Evolutionary conservation across 1,140 invertebrate species (phyloP), one percentile per base, ranked within the genome.

Genomic region (Anastatus disparis): DNA sequence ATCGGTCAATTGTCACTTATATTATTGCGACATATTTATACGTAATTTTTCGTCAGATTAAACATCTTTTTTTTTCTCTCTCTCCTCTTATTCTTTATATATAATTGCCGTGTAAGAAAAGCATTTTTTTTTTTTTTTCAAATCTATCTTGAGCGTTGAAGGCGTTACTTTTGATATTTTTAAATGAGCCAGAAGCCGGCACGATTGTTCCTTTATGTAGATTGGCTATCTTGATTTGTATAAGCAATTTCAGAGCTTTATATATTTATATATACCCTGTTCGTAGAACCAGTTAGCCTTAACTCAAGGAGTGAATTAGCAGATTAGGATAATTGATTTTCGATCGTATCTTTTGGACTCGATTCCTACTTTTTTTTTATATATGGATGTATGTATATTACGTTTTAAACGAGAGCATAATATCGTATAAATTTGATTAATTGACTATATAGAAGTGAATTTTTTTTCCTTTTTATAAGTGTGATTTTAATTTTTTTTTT

Each of bases 1-100:
- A 40, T 52, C 62, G 31, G 9, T 22, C 62, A 64, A 53, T 64
- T 53, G 29, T 26, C 62, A 15, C 50, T 64, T 64, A 64, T 53
- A 31, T 64, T 48, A 53, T 53, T 64, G 20, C 20, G 35, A 64
- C 44, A 40, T 27, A 31, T 24, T 44, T 35, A 26, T 48, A 17
- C 20, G 20, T 26, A 38, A 52, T 38, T 64, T n/a, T 52, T 64
- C 44, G 20, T 26, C 12, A 42, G n/a, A 31, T 50, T 63, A 27
- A n/a, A n/a, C n/a, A n/a, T 52, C 10, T 52, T 64, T 50, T 50
- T 35, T 4, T 53, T 50, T 35, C 46, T 8, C 31, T 35, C 20
- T 12, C 26, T 52, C 38, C 38, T 42, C 26, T 7, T 62, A 46
- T 46, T 44, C 42, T 15, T 35, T 35, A 35, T 35, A 6, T 35